Evolutionary conservation across 2,797 vertebrate genomes (phyloP), one percentile per base, ranked within the genome.

Genomic region (Melanogrammus aeglefinus): DNA sequence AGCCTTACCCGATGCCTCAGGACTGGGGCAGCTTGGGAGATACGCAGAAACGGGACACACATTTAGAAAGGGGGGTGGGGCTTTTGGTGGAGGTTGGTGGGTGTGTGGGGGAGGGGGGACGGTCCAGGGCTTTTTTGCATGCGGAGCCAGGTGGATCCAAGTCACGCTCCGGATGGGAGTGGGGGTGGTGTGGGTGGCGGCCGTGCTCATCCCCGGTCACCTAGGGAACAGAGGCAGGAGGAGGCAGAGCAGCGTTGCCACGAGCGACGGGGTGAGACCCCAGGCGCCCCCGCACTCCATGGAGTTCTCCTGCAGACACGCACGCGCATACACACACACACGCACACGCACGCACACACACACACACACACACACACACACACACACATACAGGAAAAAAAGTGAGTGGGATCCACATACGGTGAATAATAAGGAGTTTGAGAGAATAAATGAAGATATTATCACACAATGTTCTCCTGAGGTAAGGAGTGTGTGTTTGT

Each of bases 241-340:
- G 85, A 96, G 77, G 77, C 94, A 91, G 80, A 96, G 87, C 89
- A 95, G 86, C 10, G 92, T 83, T 72, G 93, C 88, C 44, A 72
- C 78, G 24, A 88, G 85, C 72, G 92, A 93, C 69, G 95, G 94
- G 81, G 81, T 83, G 77, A 97, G 91, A 84, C 87, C 86, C 9
- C 78, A 81, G 0, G 92, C 96, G 72, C 93, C 94, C 27, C 98
- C 97, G 80, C 97, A 99, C 91, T 99, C 97, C 95, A 97, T 96
- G 0, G 97, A 97, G 82, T 99, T 98, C 85, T 99, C 98, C 97
- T 99, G 76, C 36, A 79, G 69, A 82, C 5, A 27, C 21, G 27
- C 57, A 66, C 57, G 27, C 57, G 27, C 57, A 63, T n/a, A 51
- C 16, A 21, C 47, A 51, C 47, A 51, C 47, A 51, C 14, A 51